Conservation (phyloP, 2,797 vertebrate genomes). For the Kryptolebias ocellatus region DNA sequence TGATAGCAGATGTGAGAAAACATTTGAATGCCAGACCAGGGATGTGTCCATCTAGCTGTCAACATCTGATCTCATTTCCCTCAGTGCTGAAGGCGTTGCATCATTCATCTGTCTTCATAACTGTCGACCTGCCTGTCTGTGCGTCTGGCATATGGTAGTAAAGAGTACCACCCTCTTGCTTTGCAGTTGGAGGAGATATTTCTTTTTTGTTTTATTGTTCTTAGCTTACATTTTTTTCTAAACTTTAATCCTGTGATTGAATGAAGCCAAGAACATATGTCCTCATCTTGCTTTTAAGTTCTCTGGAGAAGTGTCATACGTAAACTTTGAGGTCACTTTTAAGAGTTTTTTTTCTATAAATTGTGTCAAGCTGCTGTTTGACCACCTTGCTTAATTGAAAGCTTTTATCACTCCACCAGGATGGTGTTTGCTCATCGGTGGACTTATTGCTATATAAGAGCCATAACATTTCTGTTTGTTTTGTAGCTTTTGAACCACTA, state of each 20-base stretch:
- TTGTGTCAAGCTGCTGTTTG: constrained; percentile 33
- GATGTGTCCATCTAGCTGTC: constrained; percentile 75
- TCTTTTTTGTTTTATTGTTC: constrained; percentile 17
- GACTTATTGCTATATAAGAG: neutral
- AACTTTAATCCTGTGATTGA: constrained; percentile 5
- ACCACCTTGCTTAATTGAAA: constrained; percentile 46
- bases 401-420: constrained; percentile 42
- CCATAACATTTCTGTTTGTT: too few relatives aligned
- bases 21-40: constrained; percentile 65
- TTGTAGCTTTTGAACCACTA: too few relatives aligned
- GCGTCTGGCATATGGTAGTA: constrained; percentile 56
- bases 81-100: constrained; percentile 68
- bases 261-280: constrained; percentile 26
- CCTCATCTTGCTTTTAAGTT: constrained; percentile 1
- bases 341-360: constrained; percentile 28
- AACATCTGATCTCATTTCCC: constrained; percentile 74
- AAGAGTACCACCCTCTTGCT: constrained; percentile 53
- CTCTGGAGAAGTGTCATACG: constrained; percentile 7
- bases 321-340: constrained; percentile 23
- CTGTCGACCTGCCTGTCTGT: constrained; percentile 73
- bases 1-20: constrained; percentile 52
- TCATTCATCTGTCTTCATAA: constrained; percentile 79
- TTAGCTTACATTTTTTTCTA: constrained; percentile 21
- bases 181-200: constrained; percentile 51
- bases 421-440: constrained; percentile 47